Conservation (phyloP, 2,888 invertebrate genomes). For the Leptopilina syphax region DNA sequence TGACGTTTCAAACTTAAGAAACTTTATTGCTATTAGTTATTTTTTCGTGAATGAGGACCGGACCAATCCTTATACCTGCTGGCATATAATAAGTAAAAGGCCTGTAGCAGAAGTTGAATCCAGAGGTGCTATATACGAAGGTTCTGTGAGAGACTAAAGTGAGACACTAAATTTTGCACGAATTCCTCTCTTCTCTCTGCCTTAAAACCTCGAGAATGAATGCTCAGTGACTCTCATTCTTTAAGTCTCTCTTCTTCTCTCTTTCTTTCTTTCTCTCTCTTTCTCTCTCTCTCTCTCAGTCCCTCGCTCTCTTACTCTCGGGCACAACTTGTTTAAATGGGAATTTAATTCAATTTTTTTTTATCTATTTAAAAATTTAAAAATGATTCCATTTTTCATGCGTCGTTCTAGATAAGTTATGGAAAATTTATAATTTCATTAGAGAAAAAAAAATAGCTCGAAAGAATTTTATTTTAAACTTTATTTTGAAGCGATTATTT, state of each 20-base stretch:
- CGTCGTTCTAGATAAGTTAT: not conserved
- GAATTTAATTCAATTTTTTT: slow-evolving; percentile 14
- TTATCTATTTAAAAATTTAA: not conserved
- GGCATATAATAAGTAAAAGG: slow-evolving; percentile 16
- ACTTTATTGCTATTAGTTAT: slow-evolving; percentile 31
- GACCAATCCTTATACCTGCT: slow-evolving; percentile 38
- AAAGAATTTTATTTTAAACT: not conserved
- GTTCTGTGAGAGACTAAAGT: slow-evolving; percentile 40
- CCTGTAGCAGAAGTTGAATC: slow-evolving; percentile 27
- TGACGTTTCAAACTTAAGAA: slow-evolving; percentile 29
- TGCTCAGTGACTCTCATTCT: slow-evolving; percentile 53
- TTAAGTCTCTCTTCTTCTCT: slow-evolving; percentile 22
- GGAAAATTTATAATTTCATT: not conserved
- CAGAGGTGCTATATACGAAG: slow-evolving; percentile 32
- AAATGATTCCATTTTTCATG: not conserved
- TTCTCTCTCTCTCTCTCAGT: slow-evolving; percentile 48
- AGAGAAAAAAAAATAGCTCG: not conserved
- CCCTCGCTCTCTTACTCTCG: not conserved
- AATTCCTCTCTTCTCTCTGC: slow-evolving; percentile 49
- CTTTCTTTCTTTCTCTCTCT: slow-evolving; percentile 39
- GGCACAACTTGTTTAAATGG: slow-evolving; percentile 8
- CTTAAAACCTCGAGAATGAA: slow-evolving; percentile 54
- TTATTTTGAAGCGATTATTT: not conserved
- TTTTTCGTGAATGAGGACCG: slow-evolving; percentile 26
- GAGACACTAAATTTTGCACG: slow-evolving; percentile 57